Percentiles rank a stretch among this genome's conserved stretches.
These are phyloP conservation scores for Encarsia formosa DNA, from an alignment of 2,888 invertebrate genomes.

Conservation along the genomic window DNA sequence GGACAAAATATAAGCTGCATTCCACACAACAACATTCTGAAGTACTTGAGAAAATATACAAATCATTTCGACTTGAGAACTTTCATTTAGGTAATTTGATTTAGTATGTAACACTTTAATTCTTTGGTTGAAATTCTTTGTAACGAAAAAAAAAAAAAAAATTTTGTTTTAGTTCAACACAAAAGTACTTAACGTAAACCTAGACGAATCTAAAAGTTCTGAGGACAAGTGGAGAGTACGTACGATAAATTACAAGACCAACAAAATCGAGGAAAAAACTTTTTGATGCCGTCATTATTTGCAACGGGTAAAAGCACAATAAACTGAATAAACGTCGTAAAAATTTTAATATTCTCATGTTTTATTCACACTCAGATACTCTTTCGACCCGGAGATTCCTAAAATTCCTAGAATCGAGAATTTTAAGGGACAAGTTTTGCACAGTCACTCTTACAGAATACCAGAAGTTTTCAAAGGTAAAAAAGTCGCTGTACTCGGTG, in stretches of 20 bases:
- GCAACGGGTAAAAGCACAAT: conserved; percentile 64
- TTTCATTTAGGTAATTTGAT: conserved; percentile 59
- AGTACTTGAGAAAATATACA: conserved; percentile 66
- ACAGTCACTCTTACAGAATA: conserved; percentile 71
- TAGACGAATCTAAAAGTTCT: conserved; percentile 49
- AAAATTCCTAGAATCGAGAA: conserved; percentile 51
- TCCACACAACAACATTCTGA: conserved; percentile 62
- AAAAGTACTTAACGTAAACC: conserved; percentile 53
- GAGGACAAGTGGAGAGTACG: conserved; percentile 54
- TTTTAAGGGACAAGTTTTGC: conserved; percentile 60
- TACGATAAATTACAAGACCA: conserved; percentile 51
- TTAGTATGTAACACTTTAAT: conserved; percentile 1
- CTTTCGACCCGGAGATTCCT: conserved; percentile 56
- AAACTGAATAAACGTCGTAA: too few relatives aligned
- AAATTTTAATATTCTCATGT: too few relatives aligned
- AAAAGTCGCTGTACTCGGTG: conserved; percentile 66
- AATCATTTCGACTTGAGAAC: conserved; percentile 59
- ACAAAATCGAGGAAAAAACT: conserved; percentile 48
- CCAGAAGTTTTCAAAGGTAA: conserved; percentile 59
- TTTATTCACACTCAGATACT: too few relatives aligned
- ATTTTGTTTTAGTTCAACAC: conserved; percentile 54
- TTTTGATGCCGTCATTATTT: conserved; percentile 66
- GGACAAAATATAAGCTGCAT: conserved; percentile 64
- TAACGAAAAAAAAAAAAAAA: too few relatives aligned
- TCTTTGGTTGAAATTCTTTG: neutral